phyloP scores from a whole-genome alignment of 2,797 vertebrate genomes.

The Semotilus atromaculatus region DNA sequence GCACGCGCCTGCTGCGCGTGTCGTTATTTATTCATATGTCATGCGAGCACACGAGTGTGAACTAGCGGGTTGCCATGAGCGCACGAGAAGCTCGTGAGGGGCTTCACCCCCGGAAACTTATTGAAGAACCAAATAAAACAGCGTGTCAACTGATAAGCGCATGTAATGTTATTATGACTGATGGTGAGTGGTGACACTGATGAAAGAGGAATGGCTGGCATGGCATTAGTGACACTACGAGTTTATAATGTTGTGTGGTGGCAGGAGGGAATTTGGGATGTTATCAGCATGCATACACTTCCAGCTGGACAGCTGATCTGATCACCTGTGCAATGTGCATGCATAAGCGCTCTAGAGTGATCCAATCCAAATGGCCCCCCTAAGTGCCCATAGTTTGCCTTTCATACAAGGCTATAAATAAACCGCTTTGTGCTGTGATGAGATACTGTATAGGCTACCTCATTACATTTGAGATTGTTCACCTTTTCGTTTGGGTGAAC shows the following conservation, averaged over 20 bases:
- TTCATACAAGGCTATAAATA: not conserved
- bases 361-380: not conserved
- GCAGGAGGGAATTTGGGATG: conserved; percentile 11
- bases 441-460: not conserved
- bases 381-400: not conserved
- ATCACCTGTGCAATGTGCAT: not conserved
- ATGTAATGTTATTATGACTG: conserved; percentile 19
- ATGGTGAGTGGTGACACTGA: conserved; percentile 6
- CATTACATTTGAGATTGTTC: not conserved
- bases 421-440: not conserved
- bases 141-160: not conserved
- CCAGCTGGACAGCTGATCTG: conserved; percentile 11
- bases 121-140: conserved; percentile 11
- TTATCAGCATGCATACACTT: not conserved
- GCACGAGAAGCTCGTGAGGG: not conserved
- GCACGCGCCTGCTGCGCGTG: conserved; percentile 33
- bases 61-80: not conserved
- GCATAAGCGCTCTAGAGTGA: not conserved
- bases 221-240: not conserved
- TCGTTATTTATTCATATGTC: conserved; percentile 60
- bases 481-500: conserved; percentile 1
- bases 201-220: conserved; percentile 4
- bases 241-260: conserved; percentile 16
- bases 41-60: conserved; percentile 36
- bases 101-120: conserved; percentile 21